Base-by-base conservation (phyloP, 2,113 vertebrate genomes). In the Saccopteryx leptura region DNA sequence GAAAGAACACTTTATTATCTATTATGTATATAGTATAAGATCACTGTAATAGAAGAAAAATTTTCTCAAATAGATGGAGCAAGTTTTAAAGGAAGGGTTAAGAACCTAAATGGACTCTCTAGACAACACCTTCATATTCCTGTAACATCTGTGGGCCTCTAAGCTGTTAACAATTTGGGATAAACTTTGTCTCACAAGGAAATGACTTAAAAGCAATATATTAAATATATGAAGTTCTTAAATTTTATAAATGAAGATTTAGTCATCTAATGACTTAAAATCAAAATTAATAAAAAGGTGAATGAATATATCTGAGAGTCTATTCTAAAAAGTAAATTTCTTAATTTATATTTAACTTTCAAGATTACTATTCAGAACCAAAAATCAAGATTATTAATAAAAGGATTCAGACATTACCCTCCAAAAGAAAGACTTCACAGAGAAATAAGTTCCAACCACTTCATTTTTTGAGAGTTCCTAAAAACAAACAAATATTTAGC, bases 381-480 rank as follows among this genome's bases (percentile, higher is more conserved):
- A 93, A 91, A 93, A 18, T 56, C 54, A 91, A 91, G 65, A 90
- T 72, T 65, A 93, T 89, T 84, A 86, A 86, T 72, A 92, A 87
- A 97, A 95, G 46, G 7, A 89, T 96, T 91, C 39, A 80, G 84
- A 98, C 93, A 78, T 98, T 97, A 98, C 97, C 96, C 97, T 97
- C 97, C 96, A 97, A 97, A 96, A 97, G 97, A 97, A 96, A 97
- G 97, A 97, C 96, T 97, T 97, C 97, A 97, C 91, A 96, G 97
- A 97, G 93, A 96, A 97, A 97, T 97, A 97, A 97, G 96, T 97
- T 98, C 97, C 97, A 95, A 96, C 48, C 96, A 97, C 96, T 97
- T 98, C 97, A 63, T 93, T 97, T 97, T 96, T 96, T 97, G 97
- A 97, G 79, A 97, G 86, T 28, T 97, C 97, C 97, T 97, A 97